phyloP scores from a whole-genome alignment of 2,797 vertebrate genomes.

The Sebastes oblongus region DNA sequence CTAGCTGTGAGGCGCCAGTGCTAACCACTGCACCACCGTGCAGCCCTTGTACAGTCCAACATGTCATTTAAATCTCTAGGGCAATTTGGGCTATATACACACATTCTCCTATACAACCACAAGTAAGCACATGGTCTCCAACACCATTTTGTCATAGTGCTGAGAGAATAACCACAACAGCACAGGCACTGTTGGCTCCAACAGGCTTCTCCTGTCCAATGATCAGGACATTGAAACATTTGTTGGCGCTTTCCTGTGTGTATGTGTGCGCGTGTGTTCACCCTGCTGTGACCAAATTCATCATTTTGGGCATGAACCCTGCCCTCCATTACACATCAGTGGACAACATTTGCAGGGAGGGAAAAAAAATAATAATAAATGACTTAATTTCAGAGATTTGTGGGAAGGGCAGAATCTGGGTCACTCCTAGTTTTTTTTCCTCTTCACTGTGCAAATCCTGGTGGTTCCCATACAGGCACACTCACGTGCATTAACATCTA shows the following conservation, averaged over 20 bases:
- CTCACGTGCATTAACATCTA: constrained; percentile 47
- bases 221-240: constrained; percentile 62
- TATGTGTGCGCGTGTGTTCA: constrained; percentile 21
- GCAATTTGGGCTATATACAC: not conserved
- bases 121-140: constrained; percentile 28
- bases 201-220: constrained; percentile 55
- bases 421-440: constrained; percentile 48
- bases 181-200: constrained; percentile 34
- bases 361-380: constrained; percentile 77
- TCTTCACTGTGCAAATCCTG: constrained; percentile 33
- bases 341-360: constrained; percentile 79
- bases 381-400: constrained; percentile 80
- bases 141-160: constrained; percentile 45
- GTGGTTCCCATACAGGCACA: constrained; percentile 45
- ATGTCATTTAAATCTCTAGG: not conserved
- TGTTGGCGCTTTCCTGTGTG: constrained; percentile 47
- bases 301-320: constrained; percentile 79
- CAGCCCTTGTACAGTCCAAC: not conserved
- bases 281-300: constrained; percentile 82
- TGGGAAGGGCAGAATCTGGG: constrained; percentile 78
- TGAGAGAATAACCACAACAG: constrained; percentile 47
- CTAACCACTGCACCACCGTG: too few species aligned
- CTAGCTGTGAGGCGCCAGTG: too few species aligned
- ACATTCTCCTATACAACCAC: constrained; percentile 22
- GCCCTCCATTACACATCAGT: constrained; percentile 82